phyloP scores from a whole-genome alignment of 2,797 vertebrate species.

The Dromococcyx pavoninus region DNA sequence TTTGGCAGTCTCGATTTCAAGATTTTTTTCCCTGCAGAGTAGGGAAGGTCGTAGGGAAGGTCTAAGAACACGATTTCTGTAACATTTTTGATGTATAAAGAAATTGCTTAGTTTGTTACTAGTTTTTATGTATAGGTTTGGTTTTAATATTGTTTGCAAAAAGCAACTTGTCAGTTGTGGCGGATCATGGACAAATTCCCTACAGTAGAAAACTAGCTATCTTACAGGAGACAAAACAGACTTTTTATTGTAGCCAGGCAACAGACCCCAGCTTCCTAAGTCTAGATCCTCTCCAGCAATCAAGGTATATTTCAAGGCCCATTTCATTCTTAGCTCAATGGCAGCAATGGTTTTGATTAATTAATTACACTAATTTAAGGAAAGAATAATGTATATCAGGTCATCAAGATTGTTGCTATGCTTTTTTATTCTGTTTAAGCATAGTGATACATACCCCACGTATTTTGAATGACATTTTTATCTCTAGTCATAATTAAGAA shows the following conservation, averaged over 20 bases:
- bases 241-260: neutral
- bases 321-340: neutral
- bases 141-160: neutral
- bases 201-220: neutral
- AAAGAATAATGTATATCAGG: neutral
- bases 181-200: neutral
- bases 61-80: neutral
- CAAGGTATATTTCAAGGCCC: neutral
- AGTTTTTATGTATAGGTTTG: neutral
- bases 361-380: neutral
- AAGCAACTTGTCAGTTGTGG: neutral
- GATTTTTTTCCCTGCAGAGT: accelerated
- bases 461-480: neutral
- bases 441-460: neutral
- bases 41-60: too few relatives aligned
- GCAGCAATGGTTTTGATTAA: neutral
- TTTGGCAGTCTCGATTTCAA: neutral
- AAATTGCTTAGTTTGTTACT: neutral
- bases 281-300: neutral
- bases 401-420: neutral
- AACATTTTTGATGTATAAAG: neutral
- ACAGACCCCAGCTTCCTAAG: neutral
- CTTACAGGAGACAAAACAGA: neutral
- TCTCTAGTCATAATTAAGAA: neutral
- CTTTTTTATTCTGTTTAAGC: neutral